A percentile compares a stretch with the other conserved stretches of the same genome.
Conservation (phyloP, 2,888 invertebrate species). For the Eledona agricola region DNA sequence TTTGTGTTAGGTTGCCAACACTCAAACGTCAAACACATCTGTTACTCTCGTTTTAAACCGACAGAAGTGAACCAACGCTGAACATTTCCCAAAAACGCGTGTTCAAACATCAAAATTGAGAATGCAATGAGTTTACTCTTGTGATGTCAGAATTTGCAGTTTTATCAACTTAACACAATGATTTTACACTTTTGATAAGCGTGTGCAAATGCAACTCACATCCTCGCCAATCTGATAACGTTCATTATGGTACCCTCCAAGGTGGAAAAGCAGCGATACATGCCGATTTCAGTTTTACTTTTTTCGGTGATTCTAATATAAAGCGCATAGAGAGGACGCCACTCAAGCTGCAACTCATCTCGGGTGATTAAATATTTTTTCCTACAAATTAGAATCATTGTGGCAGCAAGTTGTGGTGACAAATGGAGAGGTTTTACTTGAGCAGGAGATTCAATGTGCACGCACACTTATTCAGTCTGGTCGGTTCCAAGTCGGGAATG, state of each 20-base stretch:
- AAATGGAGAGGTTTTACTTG: slow-evolving; percentile 70
- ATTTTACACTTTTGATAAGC: slow-evolving; percentile 13
- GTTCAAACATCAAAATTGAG: too few species aligned
- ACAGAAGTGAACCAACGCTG: too few species aligned
- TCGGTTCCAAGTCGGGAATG: slow-evolving; percentile 80
- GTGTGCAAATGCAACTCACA: slow-evolving; percentile 50
- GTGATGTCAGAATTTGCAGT: too few species aligned
- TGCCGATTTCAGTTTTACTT: slow-evolving; percentile 66
- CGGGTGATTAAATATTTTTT: slow-evolving; percentile 80
- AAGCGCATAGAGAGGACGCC: slow-evolving; percentile 85
- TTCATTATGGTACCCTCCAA: slow-evolving; percentile 53
- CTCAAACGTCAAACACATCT: too few species aligned
- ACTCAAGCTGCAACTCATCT: slow-evolving; percentile 81
- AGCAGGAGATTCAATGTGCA: slow-evolving; percentile 74
- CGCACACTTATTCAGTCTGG: slow-evolving; percentile 76
- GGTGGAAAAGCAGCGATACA: slow-evolving; percentile 64
- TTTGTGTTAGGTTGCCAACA: too few species aligned
- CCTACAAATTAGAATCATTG: too few species aligned
- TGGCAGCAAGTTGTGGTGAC: too few species aligned
- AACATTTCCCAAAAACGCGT: too few species aligned
- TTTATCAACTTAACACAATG: too few species aligned
- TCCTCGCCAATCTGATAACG: slow-evolving; percentile 54
- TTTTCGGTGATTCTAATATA: slow-evolving; percentile 68
- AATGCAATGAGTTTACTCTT: too few species aligned
- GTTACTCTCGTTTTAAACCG: too few species aligned